A percentile compares a stretch with the other conserved stretches of the same genome.
These are phyloP conservation scores for Lineus longissimus DNA, from an alignment of 1,140 invertebrate genomes.

Conservation along the genomic window DNA sequence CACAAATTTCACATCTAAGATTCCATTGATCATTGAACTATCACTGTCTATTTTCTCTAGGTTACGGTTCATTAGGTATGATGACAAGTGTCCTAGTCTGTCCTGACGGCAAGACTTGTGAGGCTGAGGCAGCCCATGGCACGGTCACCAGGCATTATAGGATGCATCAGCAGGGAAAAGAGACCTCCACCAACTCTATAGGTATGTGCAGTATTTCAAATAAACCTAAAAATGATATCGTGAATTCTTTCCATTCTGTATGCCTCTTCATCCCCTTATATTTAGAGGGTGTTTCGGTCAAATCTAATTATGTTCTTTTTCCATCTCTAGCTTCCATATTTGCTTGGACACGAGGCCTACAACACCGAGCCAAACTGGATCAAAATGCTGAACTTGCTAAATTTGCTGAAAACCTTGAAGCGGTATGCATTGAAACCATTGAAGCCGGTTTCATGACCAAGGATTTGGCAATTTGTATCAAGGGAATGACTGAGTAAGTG, in stretches of 20 bases:
- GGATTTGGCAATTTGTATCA: constrained; percentile 96
- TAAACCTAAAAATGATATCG: no score
- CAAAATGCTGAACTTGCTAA: constrained; percentile 70
- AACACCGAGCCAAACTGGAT: constrained; percentile 90
- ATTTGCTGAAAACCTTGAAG: constrained; percentile 81
- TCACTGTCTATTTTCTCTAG: constrained; percentile 34
- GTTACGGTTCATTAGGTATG: constrained; percentile 78
- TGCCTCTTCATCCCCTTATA: no score
- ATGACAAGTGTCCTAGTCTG: constrained; percentile 95
- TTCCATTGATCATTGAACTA: no score
- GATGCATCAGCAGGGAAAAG: constrained; percentile 90
- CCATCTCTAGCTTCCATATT: constrained; percentile 88
- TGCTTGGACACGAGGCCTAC: constrained; percentile 90
- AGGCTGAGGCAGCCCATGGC: constrained; percentile 96
- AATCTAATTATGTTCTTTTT: constrained; percentile 9
- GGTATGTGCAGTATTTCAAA: constrained; percentile 52
- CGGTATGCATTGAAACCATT: constrained; percentile 90
- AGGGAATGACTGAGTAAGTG: constrained; percentile 62
- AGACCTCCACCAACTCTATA: constrained; percentile 96
- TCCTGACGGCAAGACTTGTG: constrained; percentile 94
- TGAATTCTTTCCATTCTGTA: no score
- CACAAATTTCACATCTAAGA: no score
- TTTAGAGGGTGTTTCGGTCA: no score
- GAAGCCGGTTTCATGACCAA: constrained; percentile 96
- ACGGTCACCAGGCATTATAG: constrained; percentile 95